Base-by-base conservation (phyloP, 2,888 invertebrate genomes). In the Aplocera efformata region DNA sequence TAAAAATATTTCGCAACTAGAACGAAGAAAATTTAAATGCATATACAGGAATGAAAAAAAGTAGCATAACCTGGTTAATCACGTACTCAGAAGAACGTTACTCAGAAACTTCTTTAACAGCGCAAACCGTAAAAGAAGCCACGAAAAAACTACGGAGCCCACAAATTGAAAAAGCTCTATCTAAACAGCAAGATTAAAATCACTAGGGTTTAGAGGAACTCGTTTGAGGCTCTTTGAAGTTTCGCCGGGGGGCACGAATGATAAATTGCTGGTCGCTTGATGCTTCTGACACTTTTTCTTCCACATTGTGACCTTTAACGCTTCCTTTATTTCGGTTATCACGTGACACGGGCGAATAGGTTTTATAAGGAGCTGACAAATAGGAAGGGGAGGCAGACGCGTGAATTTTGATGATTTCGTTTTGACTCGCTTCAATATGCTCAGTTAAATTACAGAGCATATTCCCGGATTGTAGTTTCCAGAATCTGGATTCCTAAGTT, bases 181-280 rank as follows among this genome's bases (percentile, higher is more conserved):
- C 68, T 72, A 72, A 79, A 76, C 75, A 76, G 67, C 65, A 61
- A 76, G 77, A 80, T 80, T 80, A 78, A 77, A 79, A 71, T 70
- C 70, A 62, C 69, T 67, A 68, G 61, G 72, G 65, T 70, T 72
- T 71, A 67, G 67, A 63, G 56, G 60, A 64, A 57, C 62, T 65
- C 65, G 64, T 63, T 72, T 69, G 56, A 63, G 63, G 53, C 62
- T 55, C 73, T 80, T 77, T 79, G 79, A 80, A 64, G 70, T 65
- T 60, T 45, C 56, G 70, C 73, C 68, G 57, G 53, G 52, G 64
- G 72, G 63, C 72, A 53, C 48, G 58, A 67, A 76, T 79, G 79
- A 81, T 80, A 79, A 80, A 80, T 79, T 74, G 67, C 72, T 64
- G 53, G 59, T 54, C 62, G 66, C 66, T 72, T 72, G 73, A 74